Percentiles rank a stretch among this genome's conserved stretches.
These are phyloP conservation scores for Charadrius vociferus DNA, from an alignment of 2,113 vertebrate species.

Conservation along the genomic window DNA sequence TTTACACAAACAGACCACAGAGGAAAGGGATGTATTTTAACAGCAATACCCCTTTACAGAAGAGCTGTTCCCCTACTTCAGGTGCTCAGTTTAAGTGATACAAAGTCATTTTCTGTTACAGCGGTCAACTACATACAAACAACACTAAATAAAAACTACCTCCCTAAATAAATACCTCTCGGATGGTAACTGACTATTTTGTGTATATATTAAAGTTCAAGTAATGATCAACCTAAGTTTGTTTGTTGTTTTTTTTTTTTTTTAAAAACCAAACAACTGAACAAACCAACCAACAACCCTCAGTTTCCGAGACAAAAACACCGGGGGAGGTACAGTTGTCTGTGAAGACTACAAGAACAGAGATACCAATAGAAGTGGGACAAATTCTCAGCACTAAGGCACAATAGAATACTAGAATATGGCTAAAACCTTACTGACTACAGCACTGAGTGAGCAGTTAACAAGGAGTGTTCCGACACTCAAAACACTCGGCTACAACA, in stretches of 20 bases:
- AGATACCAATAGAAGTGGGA: neutral
- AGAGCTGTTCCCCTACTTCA: neutral
- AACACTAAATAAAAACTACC: neutral
- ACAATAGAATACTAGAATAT: conserved; percentile 52
- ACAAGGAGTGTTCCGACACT: neutral
- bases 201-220: conserved; percentile 24
- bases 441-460: conserved; percentile 2
- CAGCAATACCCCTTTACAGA: neutral
- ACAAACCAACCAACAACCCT: neutral
- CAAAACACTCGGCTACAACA: conserved; percentile 5
- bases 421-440: conserved; percentile 46
- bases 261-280: neutral
- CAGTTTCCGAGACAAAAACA: neutral
- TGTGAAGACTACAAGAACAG: neutral
- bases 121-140: neutral
- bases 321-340: neutral
- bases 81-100: neutral
- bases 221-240: neutral
- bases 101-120: neutral
- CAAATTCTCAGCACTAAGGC: conserved; percentile 63
- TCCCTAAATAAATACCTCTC: neutral
- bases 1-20: neutral
- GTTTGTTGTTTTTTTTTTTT: neutral
- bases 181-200: neutral
- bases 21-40: neutral